Evolutionary conservation across 1,140 invertebrate species (phyloP).

Genomic region (Drosophila bifasciata): DNA sequence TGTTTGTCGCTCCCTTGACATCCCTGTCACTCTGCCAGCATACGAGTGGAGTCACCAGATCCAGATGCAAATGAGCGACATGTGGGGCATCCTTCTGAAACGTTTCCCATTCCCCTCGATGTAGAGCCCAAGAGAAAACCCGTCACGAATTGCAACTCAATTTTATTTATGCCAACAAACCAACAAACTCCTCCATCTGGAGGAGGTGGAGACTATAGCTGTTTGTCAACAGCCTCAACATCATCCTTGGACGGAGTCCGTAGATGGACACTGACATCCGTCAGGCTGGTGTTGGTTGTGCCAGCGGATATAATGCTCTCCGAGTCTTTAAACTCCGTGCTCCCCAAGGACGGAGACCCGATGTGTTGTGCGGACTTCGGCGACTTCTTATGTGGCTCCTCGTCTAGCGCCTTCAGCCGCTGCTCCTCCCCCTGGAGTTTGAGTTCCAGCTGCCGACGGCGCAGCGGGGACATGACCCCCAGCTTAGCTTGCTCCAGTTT

Average conservation of each 20-base stretch:
- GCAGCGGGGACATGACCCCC: conserved; percentile 21
- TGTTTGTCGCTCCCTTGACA: conserved; percentile 47
- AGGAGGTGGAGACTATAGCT: too few relatives aligned
- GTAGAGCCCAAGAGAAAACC: too few relatives aligned
- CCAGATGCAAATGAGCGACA: not conserved
- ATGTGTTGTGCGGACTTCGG: too few relatives aligned
- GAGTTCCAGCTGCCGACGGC: not conserved
- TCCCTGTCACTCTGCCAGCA: conserved; percentile 32
- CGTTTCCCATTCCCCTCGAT: not conserved
- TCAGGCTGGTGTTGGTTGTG: conserved; percentile 13
- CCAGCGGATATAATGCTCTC: conserved; percentile 26
- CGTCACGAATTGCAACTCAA: too few relatives aligned
- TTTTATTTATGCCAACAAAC: too few relatives aligned
- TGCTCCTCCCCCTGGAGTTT: not conserved
- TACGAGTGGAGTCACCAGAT: conserved; percentile 8
- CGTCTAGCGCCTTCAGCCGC: not conserved
- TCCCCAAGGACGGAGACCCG: too few relatives aligned
- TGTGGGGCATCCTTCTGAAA: conserved; percentile 18
- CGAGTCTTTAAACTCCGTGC: not conserved
- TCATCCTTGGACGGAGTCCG: conserved; percentile 15
- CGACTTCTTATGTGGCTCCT: not conserved
- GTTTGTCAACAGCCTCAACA: too few relatives aligned
- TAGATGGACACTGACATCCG: conserved; percentile 12
- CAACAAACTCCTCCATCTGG: too few relatives aligned
- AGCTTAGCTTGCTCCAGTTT: conserved; percentile 9